These are phyloP conservation scores for Mythimna lalbum DNA, from an alignment of 2,888 invertebrate genomes.

Conservation along the genomic window DNA sequence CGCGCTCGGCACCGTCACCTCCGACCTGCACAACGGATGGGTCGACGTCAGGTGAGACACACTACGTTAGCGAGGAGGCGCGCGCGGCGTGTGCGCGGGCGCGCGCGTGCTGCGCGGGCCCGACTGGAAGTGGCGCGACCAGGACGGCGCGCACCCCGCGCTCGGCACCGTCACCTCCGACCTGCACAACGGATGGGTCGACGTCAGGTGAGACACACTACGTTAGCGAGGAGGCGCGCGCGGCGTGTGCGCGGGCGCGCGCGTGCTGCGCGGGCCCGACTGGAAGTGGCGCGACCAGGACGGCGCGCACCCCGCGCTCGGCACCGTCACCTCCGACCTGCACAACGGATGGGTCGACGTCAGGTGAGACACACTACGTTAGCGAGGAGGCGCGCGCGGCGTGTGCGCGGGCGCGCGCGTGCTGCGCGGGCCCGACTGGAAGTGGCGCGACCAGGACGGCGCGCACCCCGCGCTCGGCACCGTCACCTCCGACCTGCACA, in stretches of 20 bases:
- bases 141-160: constrained; percentile 93
- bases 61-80: constrained; percentile 91
- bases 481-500: constrained; percentile 98
- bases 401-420: constrained; percentile 97
- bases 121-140: constrained; percentile 99
- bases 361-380: constrained; percentile 77
- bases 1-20: constrained; percentile 96
- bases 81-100: constrained; percentile 94
- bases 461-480: constrained; percentile 94
- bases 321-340: constrained; percentile 98
- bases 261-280: constrained; percentile 98
- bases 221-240: constrained; percentile 92
- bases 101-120: constrained; percentile 97
- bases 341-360: constrained; percentile 99
- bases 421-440: constrained; percentile 98
- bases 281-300: constrained; percentile 98
- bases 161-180: constrained; percentile 98
- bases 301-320: constrained; percentile 92
- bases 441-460: constrained; percentile 97
- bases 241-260: constrained; percentile 95
- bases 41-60: constrained; percentile 94
- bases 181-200: constrained; percentile 98
- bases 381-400: constrained; percentile 91
- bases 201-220: constrained; percentile 91
- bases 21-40: constrained; percentile 98